Conservation (phyloP, 2,797 vertebrate genomes). For the Luscinia luscinia region DNA sequence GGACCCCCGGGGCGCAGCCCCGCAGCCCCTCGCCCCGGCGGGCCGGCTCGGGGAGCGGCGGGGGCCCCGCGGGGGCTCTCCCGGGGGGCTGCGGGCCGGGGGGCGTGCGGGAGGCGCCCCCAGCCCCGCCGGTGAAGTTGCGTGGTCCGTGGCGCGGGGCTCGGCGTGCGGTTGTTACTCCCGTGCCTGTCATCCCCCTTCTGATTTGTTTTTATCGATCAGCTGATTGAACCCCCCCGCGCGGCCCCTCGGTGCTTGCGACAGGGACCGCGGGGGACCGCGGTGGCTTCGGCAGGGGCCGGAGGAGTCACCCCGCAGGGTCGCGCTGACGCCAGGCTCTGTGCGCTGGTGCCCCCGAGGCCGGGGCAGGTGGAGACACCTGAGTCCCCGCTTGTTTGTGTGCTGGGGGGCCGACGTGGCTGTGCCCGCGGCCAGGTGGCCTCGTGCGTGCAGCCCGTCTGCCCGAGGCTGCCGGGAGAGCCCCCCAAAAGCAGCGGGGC, state of each 20-base stretch:
- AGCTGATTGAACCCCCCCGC: not conserved
- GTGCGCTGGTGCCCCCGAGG: not conserved
- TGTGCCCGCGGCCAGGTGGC: not conserved
- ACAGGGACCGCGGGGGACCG: not conserved
- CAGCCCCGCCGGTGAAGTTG: constrained; percentile 9
- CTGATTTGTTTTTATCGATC: constrained; percentile 58
- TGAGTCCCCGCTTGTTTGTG: not conserved
- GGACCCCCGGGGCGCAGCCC: constrained; percentile 34
- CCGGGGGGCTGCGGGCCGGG: not conserved
- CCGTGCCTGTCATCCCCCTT: constrained; percentile 26
- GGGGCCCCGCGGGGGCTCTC: not conserved
- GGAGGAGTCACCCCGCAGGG: not conserved
- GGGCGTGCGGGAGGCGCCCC: not conserved
- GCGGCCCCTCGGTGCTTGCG: not conserved
- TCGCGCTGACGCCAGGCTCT: not conserved
- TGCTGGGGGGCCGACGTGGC: not conserved
- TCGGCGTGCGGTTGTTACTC: constrained; percentile 15
- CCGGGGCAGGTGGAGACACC: constrained; percentile 22
- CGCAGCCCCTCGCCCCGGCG: not conserved
- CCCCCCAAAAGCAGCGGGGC: constrained; percentile 17
- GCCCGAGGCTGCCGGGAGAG: not conserved
- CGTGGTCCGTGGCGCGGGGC: not conserved
- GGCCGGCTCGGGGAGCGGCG: not conserved
- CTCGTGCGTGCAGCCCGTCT: not conserved
- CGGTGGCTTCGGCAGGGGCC: not conserved